Conservation (phyloP, 1,140 invertebrate genomes). For the Drosophila asahinai region DNA sequence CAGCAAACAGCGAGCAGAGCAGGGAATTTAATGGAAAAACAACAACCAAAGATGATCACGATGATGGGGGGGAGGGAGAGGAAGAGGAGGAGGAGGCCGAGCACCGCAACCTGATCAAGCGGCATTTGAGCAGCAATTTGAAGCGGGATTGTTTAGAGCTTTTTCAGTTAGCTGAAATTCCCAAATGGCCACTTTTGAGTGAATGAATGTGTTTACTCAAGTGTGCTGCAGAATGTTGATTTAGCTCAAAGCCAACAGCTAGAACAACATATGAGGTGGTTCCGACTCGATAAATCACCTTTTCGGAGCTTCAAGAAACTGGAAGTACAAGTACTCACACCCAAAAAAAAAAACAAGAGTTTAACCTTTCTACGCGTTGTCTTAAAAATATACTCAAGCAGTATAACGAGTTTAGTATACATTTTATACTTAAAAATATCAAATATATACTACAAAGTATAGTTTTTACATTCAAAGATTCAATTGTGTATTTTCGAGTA, state of each 20-base stretch:
- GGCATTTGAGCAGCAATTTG: slow-evolving; percentile 20
- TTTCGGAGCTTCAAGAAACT: not conserved
- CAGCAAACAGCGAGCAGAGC: slow-evolving; percentile 16
- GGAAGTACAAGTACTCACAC: slow-evolving; percentile 5
- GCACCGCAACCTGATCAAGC: slow-evolving; percentile 29
- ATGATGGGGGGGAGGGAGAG: slow-evolving; percentile 36
- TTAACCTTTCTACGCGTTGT: no score
- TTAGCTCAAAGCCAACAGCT: not conserved
- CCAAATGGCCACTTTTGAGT: not conserved
- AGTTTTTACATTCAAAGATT: no score
- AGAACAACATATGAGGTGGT: no score
- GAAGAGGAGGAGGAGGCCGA: slow-evolving; percentile 10
- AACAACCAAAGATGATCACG: slow-evolving; percentile 32
- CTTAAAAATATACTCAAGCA: no score
- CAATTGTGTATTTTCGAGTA: no score
- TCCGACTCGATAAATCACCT: no score
- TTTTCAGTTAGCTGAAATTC: not conserved
- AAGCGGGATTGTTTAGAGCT: not conserved
- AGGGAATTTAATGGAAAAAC: slow-evolving; percentile 64
- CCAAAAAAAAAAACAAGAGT: no score
- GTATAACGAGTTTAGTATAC: no score
- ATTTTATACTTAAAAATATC: no score
- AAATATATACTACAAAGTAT: no score
- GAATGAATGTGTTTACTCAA: slow-evolving; percentile 22
- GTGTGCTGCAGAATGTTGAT: slow-evolving; percentile 26